Evolutionary conservation across 2,113 vertebrate species (phyloP).

Genomic region (Centropus bengalensis): DNA sequence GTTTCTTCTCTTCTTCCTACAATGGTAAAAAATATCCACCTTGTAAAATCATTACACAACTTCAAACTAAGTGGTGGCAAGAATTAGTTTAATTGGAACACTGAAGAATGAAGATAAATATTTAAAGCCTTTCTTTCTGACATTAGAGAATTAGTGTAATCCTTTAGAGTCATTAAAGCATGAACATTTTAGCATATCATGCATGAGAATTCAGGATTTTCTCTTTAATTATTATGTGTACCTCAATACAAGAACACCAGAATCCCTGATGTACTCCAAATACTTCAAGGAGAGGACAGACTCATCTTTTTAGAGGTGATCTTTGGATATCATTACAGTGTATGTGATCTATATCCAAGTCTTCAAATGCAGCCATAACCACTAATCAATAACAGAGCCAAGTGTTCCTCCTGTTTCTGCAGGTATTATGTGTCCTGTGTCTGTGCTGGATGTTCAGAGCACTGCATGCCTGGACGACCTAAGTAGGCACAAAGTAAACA

Average conservation of each 20-base stretch:
- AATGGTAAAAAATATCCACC: neutral
- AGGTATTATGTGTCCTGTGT: neutral
- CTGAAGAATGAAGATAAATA: neutral
- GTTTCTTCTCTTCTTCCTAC: slow-evolving; percentile 78
- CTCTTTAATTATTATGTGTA: neutral
- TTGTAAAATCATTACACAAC: neutral
- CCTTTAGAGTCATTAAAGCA: neutral
- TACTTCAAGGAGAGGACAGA: neutral
- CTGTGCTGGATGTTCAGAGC: neutral
- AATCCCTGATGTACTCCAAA: neutral
- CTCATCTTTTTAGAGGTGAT: neutral
- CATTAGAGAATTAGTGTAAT: neutral
- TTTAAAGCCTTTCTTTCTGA: neutral
- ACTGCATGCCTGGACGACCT: neutral
- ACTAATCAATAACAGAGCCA: neutral
- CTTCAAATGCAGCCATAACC: neutral
- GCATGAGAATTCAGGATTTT: neutral
- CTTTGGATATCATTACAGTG: neutral
- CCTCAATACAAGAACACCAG: neutral
- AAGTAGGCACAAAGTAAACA: neutral
- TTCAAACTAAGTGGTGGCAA: neutral
- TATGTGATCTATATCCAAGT: neutral
- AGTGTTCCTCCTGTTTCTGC: neutral
- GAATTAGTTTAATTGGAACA: neutral
- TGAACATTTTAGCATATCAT: neutral